Evolutionary conservation across 2,797 vertebrate genomes (phyloP), one percentile per base, ranked within the genome.

Genomic region (Psittacula derbiana): DNA sequence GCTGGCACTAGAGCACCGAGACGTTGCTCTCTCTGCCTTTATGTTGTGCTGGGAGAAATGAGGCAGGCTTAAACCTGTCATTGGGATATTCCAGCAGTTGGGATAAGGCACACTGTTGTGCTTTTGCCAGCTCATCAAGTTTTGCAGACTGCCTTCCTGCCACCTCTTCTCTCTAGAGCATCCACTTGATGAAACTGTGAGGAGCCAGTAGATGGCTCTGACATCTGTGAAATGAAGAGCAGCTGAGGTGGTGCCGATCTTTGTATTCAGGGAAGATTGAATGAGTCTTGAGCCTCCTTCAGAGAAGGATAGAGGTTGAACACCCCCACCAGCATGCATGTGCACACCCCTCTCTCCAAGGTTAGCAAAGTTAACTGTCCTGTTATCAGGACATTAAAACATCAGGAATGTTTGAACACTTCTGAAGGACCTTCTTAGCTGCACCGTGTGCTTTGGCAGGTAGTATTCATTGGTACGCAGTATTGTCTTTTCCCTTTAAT

Each of bases 131-230:
- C 40, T 60, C 50, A 49, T 41, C 46, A 40, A 41, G 60, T 76
- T 84, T 66, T 60, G 40, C 49, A 40, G 27, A 16, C 50, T 12
- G 70, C n/a, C 27, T 28, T 50, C 11, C 36, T 25, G 31, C 28
- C 23, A 21, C n/a, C 16, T 31, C 6, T 66, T 73, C 17, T 14
- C 20, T 64, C 38, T 62, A 16, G 25, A 40, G 41, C 60, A 83
- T 58, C 41, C 36, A 6, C 33, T 27, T 71, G 66, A 70, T 47
- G 80, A 55, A 74, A 6, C 46, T 46, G 7, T 41, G 52, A 73
- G 31, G 44, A 52, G 55, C 92, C 92, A 78, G 90, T 85, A 94
- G 93, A 49, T 86, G 96, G 90, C 96, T 94, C 92, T 40, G 75
- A 88, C 61, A 89, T 36, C 90, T 86, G 70, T 8, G 16, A 36